Conservation (phyloP, 2,888 invertebrate species). For the Brenthis ino region DNA sequence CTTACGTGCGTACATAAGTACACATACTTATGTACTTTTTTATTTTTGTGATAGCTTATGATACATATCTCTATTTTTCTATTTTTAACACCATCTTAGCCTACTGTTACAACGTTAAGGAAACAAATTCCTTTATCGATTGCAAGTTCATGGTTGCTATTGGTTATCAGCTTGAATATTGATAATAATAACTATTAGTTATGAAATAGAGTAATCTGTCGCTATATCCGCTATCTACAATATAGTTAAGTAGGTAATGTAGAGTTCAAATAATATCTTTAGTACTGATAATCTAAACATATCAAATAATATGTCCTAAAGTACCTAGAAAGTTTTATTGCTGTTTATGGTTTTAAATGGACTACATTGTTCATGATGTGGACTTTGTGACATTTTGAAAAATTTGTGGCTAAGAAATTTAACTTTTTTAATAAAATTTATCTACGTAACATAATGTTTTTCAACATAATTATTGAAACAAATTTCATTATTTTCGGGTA, state of each 20-base stretch:
- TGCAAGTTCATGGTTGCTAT: constrained; percentile 3
- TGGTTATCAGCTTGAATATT: not conserved
- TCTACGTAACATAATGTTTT: too few relatives aligned
- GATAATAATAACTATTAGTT: not conserved
- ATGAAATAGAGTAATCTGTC: constrained; percentile 4
- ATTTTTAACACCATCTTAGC: not conserved
- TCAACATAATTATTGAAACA: too few relatives aligned
- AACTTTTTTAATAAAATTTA: too few relatives aligned
- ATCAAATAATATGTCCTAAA: too few relatives aligned
- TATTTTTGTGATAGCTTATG: not conserved
- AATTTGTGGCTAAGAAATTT: too few relatives aligned
- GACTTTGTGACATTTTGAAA: too few relatives aligned
- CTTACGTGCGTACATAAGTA: too few relatives aligned
- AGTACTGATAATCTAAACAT: not conserved
- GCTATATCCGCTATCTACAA: not conserved
- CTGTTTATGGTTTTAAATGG: too few relatives aligned
- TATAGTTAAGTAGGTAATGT: not conserved
- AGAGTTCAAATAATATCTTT: not conserved
- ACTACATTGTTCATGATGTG: too few relatives aligned
- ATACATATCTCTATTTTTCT: not conserved
- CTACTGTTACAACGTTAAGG: not conserved
- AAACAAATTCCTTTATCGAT: not conserved
- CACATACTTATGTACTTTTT: too few relatives aligned
- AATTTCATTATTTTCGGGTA: too few relatives aligned
- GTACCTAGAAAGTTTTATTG: too few relatives aligned